phyloP scores from a whole-genome alignment of 2,797 vertebrate genomes.

The Pantherophis alleghaniensis region DNA sequence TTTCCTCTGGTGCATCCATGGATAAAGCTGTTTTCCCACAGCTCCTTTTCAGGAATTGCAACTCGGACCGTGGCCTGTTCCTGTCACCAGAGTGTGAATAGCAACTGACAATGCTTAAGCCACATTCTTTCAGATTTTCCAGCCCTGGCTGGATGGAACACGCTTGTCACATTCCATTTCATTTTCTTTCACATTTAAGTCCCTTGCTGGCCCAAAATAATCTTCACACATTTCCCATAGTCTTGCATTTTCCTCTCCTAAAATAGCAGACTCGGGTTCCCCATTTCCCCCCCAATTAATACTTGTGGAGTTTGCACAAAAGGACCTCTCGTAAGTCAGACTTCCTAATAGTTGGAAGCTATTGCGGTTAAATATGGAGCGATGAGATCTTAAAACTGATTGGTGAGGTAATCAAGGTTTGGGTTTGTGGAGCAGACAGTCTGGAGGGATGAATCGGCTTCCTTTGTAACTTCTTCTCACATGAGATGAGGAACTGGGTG shows the following conservation, averaged over 20 bases:
- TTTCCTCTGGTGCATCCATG: background rate
- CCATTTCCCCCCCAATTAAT: background rate
- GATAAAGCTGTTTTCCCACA: background rate
- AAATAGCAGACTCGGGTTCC: background rate
- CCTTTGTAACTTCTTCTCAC: background rate
- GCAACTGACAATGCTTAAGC: background rate
- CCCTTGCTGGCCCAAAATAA: background rate
- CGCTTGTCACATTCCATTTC: conserved; percentile 8
- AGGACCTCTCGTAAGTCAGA: background rate
- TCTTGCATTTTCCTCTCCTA: background rate
- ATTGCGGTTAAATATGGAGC: background rate
- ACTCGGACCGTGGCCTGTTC: background rate
- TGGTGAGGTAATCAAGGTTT: background rate
- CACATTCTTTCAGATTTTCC: background rate
- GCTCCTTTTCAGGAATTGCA: background rate
- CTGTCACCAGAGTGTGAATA: background rate
- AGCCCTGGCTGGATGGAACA: background rate
- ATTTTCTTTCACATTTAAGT: background rate
- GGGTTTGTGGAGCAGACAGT: background rate
- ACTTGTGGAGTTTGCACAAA: background rate
- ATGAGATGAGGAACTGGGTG: background rate
- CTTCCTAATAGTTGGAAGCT: background rate
- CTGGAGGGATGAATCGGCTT: background rate
- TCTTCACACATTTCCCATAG: background rate
- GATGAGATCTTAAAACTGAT: background rate